A percentile compares a stretch with the other conserved stretches of the same genome.
These are phyloP conservation scores for Ochropleura leucogaster DNA, from an alignment of 2,888 invertebrate species.

Conservation along the genomic window DNA sequence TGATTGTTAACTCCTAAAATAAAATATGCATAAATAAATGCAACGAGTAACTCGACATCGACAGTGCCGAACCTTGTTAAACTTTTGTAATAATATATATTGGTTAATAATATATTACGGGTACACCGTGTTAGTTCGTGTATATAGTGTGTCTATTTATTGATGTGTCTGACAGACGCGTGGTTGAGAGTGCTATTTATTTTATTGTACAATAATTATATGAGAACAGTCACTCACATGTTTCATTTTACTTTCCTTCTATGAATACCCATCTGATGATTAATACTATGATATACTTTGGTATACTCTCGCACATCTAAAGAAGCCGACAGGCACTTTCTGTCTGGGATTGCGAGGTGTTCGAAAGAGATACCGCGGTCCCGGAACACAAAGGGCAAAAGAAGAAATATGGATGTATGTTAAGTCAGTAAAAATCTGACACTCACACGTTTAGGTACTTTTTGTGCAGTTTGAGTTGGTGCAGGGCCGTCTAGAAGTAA, in stretches of 20 bases:
- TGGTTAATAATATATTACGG: slow-evolving; percentile 20
- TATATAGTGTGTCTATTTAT: slow-evolving; percentile 74
- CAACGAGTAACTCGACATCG: slow-evolving; percentile 23
- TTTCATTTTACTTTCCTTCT: slow-evolving; percentile 44
- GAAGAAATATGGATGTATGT: too few species aligned
- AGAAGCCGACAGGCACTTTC: not conserved
- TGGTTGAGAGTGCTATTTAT: slow-evolving; percentile 80
- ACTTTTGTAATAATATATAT: slow-evolving; percentile 59
- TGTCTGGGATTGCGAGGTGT: not conserved
- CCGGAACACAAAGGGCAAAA: too few species aligned
- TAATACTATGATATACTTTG: not conserved
- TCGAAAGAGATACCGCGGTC: too few species aligned
- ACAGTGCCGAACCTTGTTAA: slow-evolving; percentile 44
- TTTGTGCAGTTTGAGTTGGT: too few species aligned
- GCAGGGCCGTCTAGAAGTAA: too few species aligned
- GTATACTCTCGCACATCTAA: not conserved
- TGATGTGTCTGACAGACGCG: slow-evolving; percentile 69
- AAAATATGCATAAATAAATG: slow-evolving; percentile 34
- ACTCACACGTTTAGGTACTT: too few species aligned
- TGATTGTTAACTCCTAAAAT: slow-evolving; percentile 33
- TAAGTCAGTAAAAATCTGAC: too few species aligned
- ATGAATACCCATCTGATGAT: not conserved
- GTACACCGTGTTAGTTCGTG: slow-evolving; percentile 45
- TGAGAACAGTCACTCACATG: slow-evolving; percentile 48
- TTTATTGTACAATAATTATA: slow-evolving; percentile 76